Evolutionary conservation across 1,140 invertebrate species (phyloP).

Genomic region (Gryon sp.): DNA sequence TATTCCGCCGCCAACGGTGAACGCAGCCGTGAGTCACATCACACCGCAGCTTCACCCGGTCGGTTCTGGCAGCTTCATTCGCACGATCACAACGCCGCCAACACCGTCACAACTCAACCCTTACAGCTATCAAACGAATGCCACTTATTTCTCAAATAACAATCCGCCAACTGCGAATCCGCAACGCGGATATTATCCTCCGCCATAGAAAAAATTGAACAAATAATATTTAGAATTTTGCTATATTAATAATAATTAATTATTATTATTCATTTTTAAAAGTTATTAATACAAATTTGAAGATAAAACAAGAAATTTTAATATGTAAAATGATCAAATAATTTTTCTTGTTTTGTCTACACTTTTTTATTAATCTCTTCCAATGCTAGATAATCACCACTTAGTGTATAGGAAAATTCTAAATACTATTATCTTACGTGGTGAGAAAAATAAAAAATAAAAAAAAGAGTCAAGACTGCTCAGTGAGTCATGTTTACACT

Average conservation of each 20-base stretch:
- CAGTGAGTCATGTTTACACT: slow-evolving; percentile 9
- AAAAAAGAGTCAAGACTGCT: slow-evolving; percentile 27
- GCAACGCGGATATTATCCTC: slow-evolving; percentile 72
- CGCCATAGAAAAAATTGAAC: too few relatives aligned
- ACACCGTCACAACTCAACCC: slow-evolving; percentile 68
- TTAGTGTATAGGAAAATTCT: too few relatives aligned
- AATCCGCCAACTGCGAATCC: slow-evolving; percentile 63
- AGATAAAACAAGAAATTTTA: too few relatives aligned
- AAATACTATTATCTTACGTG: neutral
- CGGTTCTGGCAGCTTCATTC: slow-evolving; percentile 63
- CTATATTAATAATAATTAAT: too few relatives aligned
- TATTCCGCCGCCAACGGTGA: slow-evolving; percentile 75
- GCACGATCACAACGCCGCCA: slow-evolving; percentile 65
- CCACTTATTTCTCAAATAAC: slow-evolving; percentile 72
- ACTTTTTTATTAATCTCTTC: too few relatives aligned
- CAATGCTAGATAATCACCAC: too few relatives aligned
- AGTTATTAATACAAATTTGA: too few relatives aligned
- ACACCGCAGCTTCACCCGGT: slow-evolving; percentile 72
- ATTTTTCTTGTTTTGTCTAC: too few relatives aligned
- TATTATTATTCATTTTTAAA: too few relatives aligned
- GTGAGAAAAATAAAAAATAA: neutral
- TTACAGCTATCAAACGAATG: slow-evolving; percentile 73
- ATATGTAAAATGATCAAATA: too few relatives aligned
- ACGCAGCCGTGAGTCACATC: slow-evolving; percentile 75
- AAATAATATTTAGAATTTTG: too few relatives aligned